phyloP scores from a whole-genome alignment of 1,140 invertebrate genomes.

The Phymastichus coffea region DNA sequence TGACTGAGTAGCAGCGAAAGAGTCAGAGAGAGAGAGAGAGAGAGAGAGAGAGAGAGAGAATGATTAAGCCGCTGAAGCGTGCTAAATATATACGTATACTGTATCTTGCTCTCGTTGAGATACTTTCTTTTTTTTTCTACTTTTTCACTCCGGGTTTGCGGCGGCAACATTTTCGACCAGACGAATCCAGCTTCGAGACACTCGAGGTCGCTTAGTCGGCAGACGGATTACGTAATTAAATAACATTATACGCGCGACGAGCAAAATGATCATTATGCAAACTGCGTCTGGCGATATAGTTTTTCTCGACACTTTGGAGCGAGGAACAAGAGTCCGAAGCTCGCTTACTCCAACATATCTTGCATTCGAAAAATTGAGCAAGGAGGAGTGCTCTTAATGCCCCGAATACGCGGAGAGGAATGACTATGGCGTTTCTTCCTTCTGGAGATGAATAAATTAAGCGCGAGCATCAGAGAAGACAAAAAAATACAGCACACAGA shows the following conservation, averaged over 20 bases:
- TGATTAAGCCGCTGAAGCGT: slow-evolving; percentile 27
- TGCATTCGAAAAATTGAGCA: slow-evolving; percentile 5
- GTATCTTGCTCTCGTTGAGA: slow-evolving; percentile 1
- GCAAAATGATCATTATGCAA: slow-evolving; percentile 5
- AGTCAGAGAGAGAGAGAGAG: too few species aligned
- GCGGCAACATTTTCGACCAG: too few species aligned
- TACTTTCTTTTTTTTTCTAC: slow-evolving; percentile 10
- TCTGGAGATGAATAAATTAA: slow-evolving; percentile 4
- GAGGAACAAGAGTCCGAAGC: neutral
- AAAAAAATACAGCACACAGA: neutral
- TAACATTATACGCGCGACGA: neutral
- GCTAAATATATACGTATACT: neutral
- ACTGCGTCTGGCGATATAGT: neutral
- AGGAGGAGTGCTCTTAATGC: neutral
- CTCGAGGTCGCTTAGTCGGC: neutral
- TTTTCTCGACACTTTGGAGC: neutral
- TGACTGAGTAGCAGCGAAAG: too few species aligned
- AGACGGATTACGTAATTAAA: slow-evolving; percentile 9
- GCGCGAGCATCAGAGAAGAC: neutral
- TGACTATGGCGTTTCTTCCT: neutral
- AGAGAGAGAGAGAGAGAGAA: too few species aligned
- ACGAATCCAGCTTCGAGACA: too few species aligned
- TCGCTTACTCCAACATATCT: neutral
- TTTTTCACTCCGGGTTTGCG: neutral
- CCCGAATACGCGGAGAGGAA: too few species aligned